Conservation (phyloP, 2,797 vertebrate species). For the Lateolabrax maculatus region DNA sequence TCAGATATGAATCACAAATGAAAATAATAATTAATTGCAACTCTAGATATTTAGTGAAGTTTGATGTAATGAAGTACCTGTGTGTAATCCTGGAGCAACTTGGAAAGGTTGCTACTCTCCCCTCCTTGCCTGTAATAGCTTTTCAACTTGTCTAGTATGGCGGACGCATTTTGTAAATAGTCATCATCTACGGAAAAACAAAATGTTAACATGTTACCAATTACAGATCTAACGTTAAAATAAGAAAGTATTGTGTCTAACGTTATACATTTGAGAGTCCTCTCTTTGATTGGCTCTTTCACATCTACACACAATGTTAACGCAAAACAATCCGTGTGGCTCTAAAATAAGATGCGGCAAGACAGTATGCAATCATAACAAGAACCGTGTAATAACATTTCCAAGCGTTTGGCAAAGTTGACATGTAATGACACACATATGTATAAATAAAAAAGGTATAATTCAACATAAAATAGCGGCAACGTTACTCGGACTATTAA, state of each 20-base stretch:
- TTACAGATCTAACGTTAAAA: constrained; percentile 8
- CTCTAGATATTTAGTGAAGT: not conserved
- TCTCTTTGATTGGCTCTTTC: not conserved
- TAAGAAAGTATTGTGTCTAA: not conserved
- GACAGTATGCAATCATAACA: not conserved
- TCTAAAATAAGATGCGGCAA: not conserved
- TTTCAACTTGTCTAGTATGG: constrained; percentile 91
- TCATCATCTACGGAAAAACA: constrained; percentile 87
- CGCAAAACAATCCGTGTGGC: not conserved
- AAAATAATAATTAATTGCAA: not conserved
- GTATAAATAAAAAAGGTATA: not conserved
- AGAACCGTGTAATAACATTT: not conserved
- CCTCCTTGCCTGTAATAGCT: constrained; percentile 88
- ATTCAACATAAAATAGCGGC: not conserved
- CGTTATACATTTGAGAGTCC: not conserved
- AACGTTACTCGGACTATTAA: not conserved
- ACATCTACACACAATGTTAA: not conserved
- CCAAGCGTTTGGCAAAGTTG: not conserved
- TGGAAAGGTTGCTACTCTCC: constrained; percentile 87
- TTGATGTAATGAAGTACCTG: constrained; percentile 86
- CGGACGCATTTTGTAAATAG: constrained; percentile 93
- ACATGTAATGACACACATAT: no score
- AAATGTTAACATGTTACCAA: constrained; percentile 48
- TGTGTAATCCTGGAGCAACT: constrained; percentile 93
- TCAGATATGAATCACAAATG: not conserved